Evolutionary conservation across 2,888 invertebrate genomes (phyloP), one percentile per base, ranked within the genome.

Genomic region (Eucriotettix oculatus): DNA sequence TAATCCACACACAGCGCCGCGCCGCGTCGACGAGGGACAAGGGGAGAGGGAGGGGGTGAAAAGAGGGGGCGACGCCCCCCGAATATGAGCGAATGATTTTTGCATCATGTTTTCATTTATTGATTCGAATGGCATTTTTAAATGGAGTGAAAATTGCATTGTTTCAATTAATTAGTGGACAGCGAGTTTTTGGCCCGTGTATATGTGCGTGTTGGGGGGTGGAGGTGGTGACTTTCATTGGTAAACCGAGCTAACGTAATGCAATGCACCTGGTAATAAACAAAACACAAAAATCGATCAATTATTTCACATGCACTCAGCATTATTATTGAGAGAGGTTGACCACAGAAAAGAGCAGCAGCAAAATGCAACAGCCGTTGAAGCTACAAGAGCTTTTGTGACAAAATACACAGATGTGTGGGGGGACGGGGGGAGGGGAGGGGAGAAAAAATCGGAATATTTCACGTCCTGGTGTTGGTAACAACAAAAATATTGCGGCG

Each of bases 251-350:
- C 52, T 44, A 42, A 52, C 55, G 54, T 57, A 60, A 60, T 56
- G 60, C 62, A 58, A 60, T 62, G 59, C 60, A 62, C 56, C 56
- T 52, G 55, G 14, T 57, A 54, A 54, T 60, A 60, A 62, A 61
- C 58, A 58, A 61, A 60, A 62, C 59, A 58, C 58, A 63, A 60
- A 61, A 63, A 63, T 61, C 63, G 60, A 63, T 63, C 63, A 62
- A 63, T 63, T 63, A 63, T 63, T 63, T 63, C 63, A 52, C 63
- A 59, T 62, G 62, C 63, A 63, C 63, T 63, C 63, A 61, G 56
- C 63, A 61, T 58, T 63, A 62, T 62, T 63, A 62, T 63, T 59
- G 63, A 62, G 58, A 59, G 62, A 41, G 53, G 52, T 56, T 42
- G 59, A 63, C 63, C 63, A 55, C 63, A 63, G 57, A 48, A 48